phyloP scores from a whole-genome alignment of 1,140 invertebrate species.

The Pogonomyrmex barbatus region DNA sequence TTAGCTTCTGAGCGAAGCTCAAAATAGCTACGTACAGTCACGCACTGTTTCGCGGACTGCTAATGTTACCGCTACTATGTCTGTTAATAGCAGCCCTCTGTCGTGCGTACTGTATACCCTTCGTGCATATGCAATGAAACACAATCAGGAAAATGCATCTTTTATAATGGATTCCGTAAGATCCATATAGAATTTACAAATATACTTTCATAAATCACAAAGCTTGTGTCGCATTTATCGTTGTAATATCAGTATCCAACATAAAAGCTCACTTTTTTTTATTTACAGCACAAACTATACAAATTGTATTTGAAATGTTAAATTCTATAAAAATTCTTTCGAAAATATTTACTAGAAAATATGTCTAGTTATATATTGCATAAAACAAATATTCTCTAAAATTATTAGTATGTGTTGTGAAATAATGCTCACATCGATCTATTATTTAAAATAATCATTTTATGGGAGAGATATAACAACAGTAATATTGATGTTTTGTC shows the following conservation, averaged over 20 bases:
- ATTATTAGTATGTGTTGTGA: not conserved
- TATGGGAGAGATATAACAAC: not conserved
- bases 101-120: slow-evolving; percentile 4
- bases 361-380: not conserved
- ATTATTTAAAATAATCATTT: not conserved
- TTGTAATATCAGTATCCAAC: not conserved
- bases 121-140: slow-evolving; percentile 35
- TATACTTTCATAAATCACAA: slow-evolving; percentile 16
- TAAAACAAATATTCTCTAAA: not conserved
- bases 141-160: slow-evolving; percentile 53
- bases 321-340: not conserved
- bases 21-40: slow-evolving; percentile 53
- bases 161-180: slow-evolving; percentile 34
- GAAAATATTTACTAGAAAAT: not conserved
- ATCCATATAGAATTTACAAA: not conserved
- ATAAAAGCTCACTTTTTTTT: not conserved
- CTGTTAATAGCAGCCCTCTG: slow-evolving; percentile 46
- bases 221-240: not conserved
- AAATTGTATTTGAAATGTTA: not conserved
- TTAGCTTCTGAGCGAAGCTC: slow-evolving; percentile 47
- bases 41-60: slow-evolving; percentile 38
- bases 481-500: slow-evolving; percentile 4
- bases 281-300: not conserved
- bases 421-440: not conserved
- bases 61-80: slow-evolving; percentile 42